Percentiles rank a stretch among this genome's conserved stretches.
Evolutionary conservation across 2,113 vertebrate genomes (phyloP).

Genomic region (Galbula dea): DNA sequence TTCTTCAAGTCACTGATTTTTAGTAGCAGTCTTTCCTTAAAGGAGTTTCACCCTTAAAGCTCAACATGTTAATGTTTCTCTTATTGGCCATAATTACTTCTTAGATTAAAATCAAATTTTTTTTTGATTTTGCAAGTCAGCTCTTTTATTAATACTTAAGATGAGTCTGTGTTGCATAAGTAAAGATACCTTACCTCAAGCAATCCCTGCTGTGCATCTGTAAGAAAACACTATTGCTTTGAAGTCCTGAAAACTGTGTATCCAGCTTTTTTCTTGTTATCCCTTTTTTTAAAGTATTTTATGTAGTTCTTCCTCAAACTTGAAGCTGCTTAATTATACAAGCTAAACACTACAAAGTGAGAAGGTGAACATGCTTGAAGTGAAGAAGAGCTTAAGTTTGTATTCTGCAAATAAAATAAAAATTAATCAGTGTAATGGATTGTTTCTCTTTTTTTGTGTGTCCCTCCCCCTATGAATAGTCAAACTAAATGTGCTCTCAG

Average conservation of each 20-base stretch:
- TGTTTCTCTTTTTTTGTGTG: not conserved
- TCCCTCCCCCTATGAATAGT: not conserved
- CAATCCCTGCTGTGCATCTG: constrained; percentile 12
- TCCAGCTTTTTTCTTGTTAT: constrained; percentile 13
- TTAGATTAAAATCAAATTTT: not conserved
- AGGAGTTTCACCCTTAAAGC: not conserved
- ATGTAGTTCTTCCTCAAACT: not conserved
- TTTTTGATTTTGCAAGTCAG: not conserved
- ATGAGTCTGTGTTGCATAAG: not conserved
- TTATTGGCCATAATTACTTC: not conserved
- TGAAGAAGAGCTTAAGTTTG: not conserved
- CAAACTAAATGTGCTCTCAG: not conserved
- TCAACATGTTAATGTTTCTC: not conserved
- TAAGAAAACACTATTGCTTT: constrained; percentile 17
- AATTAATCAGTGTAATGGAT: not conserved
- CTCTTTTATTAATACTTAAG: not conserved
- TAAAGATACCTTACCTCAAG: constrained; percentile 3
- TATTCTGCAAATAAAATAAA: not conserved
- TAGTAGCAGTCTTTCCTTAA: not conserved
- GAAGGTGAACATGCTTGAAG: not conserved
- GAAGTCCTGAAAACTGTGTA: constrained; percentile 37
- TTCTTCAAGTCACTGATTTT: not conserved
- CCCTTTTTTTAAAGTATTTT: not conserved
- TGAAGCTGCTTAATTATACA: not conserved
- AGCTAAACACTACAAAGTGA: not conserved